Evolutionary conservation across 2,797 vertebrate species (phyloP).

Genomic region (Catostomus latipinnis): DNA sequence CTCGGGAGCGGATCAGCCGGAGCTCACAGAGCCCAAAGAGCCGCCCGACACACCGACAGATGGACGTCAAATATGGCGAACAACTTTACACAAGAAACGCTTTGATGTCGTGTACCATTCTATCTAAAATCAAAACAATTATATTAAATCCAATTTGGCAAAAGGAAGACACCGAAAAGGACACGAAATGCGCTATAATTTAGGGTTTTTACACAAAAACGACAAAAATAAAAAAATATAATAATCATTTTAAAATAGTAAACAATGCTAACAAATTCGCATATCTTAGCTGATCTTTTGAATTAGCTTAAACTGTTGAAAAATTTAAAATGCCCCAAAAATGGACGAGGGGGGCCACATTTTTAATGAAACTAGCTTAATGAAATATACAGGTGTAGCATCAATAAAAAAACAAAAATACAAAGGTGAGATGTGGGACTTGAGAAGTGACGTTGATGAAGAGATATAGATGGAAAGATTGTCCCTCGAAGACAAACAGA

Average conservation of each 20-base stretch:
- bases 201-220: slow-evolving; percentile 2
- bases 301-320: slow-evolving; percentile 4
- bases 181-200: background rate
- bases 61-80: slow-evolving; percentile 1
- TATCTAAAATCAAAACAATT: background rate
- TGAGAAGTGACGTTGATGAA: slow-evolving; percentile 32
- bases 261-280: slow-evolving; percentile 49
- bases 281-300: background rate
- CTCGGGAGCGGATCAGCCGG: slow-evolving; percentile 76
- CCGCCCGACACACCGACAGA: slow-evolving; percentile 52
- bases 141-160: background rate
- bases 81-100: slow-evolving; percentile 51
- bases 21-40: slow-evolving; percentile 65
- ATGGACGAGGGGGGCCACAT: slow-evolving; percentile 37
- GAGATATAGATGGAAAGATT: slow-evolving; percentile 27
- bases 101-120: background rate
- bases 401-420: slow-evolving; percentile 15
- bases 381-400: slow-evolving; percentile 39
- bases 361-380: slow-evolving; percentile 29
- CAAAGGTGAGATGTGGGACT: slow-evolving; percentile 26
- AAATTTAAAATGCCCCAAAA: slow-evolving; percentile 23
- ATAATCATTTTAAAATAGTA: slow-evolving; percentile 1
- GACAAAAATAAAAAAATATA: background rate
- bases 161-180: background rate
- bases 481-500: slow-evolving; percentile 55